Evolutionary conservation across 2,888 invertebrate species (phyloP).

Genomic region (Drosophila fungiperda): DNA sequence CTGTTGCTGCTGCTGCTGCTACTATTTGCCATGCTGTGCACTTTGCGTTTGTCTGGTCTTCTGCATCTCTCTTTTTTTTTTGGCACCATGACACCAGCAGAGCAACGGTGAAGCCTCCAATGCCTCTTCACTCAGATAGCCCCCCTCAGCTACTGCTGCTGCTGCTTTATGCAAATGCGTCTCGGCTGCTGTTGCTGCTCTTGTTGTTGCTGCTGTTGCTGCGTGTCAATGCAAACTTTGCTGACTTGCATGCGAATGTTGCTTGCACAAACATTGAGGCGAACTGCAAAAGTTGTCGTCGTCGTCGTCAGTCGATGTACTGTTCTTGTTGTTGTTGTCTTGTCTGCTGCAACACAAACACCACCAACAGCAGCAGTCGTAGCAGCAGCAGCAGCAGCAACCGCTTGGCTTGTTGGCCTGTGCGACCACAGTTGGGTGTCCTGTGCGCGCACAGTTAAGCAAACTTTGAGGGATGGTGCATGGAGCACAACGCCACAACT

Average conservation of each 20-base stretch:
- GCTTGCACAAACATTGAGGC: slow-evolving; percentile 82
- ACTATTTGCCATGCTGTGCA: slow-evolving; percentile 70
- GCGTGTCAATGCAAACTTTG: slow-evolving; percentile 84
- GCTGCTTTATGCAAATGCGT: slow-evolving; percentile 84
- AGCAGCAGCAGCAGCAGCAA: slow-evolving; percentile 51
- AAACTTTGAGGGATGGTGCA: slow-evolving; percentile 64
- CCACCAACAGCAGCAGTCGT: slow-evolving; percentile 39
- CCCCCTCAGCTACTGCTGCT: slow-evolving; percentile 28
- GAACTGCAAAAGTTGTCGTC: slow-evolving; percentile 81
- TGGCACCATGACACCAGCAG: slow-evolving; percentile 77
- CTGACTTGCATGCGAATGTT: slow-evolving; percentile 83
- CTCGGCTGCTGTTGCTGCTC: slow-evolving; percentile 43
- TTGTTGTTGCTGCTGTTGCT: slow-evolving; percentile 66
- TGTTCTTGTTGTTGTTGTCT: slow-evolving; percentile 47
- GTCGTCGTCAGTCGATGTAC: slow-evolving; percentile 55
- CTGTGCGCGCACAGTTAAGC: slow-evolving; percentile 79
- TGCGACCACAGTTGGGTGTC: slow-evolving; percentile 76
- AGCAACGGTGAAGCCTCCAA: slow-evolving; percentile 58
- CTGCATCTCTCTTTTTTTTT: slow-evolving; percentile 66
- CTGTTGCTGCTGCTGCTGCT: slow-evolving; percentile 55
- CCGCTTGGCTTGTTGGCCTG: slow-evolving; percentile 76
- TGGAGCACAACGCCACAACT: slow-evolving; percentile 38
- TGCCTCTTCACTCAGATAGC: slow-evolving; percentile 21
- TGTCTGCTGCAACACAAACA: slow-evolving; percentile 75
- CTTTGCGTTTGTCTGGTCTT: slow-evolving; percentile 72